Percentiles rank a stretch among this genome's conserved stretches.
Conservation (phyloP, 2,797 vertebrate genomes). For the Anguilla anguilla region DNA sequence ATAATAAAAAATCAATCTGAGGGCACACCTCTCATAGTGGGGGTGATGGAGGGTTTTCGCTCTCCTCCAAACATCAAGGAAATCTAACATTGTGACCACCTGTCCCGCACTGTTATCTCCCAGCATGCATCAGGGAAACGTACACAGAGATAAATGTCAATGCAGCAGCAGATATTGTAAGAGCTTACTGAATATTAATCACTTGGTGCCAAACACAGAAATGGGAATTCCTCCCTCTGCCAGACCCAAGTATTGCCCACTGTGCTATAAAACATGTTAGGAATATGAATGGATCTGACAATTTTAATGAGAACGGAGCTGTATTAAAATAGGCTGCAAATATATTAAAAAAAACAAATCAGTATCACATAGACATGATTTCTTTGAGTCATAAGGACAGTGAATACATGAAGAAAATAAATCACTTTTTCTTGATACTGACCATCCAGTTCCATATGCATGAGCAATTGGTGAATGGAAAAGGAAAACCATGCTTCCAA, state of each 20-base stretch:
- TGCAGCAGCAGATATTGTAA: constrained; percentile 39
- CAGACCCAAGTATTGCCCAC: not conserved
- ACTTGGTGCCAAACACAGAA: constrained; percentile 27
- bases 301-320: not conserved
- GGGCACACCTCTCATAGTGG: not conserved
- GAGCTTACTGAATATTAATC: constrained; percentile 47
- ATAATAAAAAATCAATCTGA: not conserved
- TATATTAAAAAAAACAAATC: not conserved
- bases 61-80: not conserved
- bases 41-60: too few species aligned
- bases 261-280: not conserved
- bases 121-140: constrained; percentile 4
- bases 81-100: constrained; percentile 5
- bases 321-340: not conserved
- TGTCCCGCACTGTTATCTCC: not conserved
- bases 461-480: not conserved
- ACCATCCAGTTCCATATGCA: not conserved
- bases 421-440: not conserved
- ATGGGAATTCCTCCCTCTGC: not conserved
- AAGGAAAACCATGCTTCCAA: not conserved
- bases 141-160: constrained; percentile 16
- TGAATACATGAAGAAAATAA: not conserved
- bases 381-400: not conserved
- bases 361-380: not conserved
- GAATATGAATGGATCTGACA: not conserved